These are phyloP conservation scores for Cyclophora punctaria DNA, from an alignment of 2,888 invertebrate species.

Conservation along the genomic window DNA sequence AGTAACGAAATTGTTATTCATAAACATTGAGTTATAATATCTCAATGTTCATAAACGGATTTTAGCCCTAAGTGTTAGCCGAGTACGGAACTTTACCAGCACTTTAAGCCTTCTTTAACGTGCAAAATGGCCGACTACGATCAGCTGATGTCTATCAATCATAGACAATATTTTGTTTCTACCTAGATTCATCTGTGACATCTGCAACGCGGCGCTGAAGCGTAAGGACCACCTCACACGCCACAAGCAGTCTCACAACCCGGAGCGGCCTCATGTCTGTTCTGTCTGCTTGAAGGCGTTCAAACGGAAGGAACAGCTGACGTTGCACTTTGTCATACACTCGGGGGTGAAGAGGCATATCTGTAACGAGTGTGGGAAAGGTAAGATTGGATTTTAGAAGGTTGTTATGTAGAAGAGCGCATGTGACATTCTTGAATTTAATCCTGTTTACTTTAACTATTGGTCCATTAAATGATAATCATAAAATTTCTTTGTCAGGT, in stretches of 20 bases:
- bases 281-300: conserved; percentile 91
- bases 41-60: no score
- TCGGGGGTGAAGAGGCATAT: conserved; percentile 91
- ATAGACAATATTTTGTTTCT: no score
- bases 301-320: conserved; percentile 91
- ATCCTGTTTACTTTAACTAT: no score
- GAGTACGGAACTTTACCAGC: no score
- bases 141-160: no score
- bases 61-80: no score
- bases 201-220: conserved; percentile 90
- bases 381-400: conserved; percentile 35
- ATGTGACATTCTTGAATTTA: no score
- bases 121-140: no score
- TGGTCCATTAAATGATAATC: no score
- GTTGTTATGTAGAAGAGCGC: background rate
- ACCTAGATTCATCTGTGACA: conserved; percentile 86
- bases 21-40: no score
- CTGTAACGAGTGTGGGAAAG: conserved; percentile 92
- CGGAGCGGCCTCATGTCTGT: conserved; percentile 91
- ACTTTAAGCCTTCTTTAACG: no score
- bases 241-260: conserved; percentile 92
- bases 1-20: no score
- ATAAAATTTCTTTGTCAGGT: conserved; percentile 55
- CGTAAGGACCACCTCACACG: conserved; percentile 90
- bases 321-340: conserved; percentile 91